These are phyloP conservation scores for Napeogenes inachia DNA, from an alignment of 2,888 invertebrate genomes.

Conservation along the genomic window DNA sequence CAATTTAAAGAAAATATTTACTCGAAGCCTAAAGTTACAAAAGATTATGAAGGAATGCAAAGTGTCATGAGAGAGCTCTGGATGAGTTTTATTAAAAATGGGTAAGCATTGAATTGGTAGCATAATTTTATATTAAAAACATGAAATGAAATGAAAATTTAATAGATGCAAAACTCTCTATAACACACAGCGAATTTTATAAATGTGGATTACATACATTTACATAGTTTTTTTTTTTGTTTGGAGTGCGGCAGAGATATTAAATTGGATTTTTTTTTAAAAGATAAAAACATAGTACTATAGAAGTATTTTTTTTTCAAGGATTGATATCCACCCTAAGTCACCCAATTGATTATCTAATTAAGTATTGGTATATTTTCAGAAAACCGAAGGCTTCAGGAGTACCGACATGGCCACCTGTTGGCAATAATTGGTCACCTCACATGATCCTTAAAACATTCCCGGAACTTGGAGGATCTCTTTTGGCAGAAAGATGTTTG, in stretches of 20 bases:
- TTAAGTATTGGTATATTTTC: background rate
- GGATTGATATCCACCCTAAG: too few species aligned
- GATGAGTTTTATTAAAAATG: background rate
- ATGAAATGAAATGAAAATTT: too few species aligned
- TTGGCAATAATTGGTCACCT: slow-evolving; percentile 34
- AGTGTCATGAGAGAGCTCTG: background rate
- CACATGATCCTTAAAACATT: slow-evolving; percentile 40
- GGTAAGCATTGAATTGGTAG: background rate
- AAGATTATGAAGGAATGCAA: background rate
- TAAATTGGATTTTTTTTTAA: too few species aligned
- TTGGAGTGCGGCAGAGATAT: too few species aligned
- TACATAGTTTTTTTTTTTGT: too few species aligned
- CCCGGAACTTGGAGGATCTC: slow-evolving; percentile 33
- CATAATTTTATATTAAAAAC: too few species aligned
- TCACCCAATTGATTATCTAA: too few species aligned
- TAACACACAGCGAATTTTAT: too few species aligned
- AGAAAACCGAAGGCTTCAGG: slow-evolving; percentile 26
- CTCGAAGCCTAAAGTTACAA: background rate
- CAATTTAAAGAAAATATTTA: background rate
- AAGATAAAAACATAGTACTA: too few species aligned
- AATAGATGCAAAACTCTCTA: too few species aligned
- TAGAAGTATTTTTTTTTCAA: too few species aligned
- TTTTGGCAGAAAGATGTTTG: slow-evolving; percentile 32
- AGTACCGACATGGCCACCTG: slow-evolving; percentile 38
- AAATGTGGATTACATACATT: too few species aligned